A percentile compares a stretch with the other conserved stretches of the same genome.
Conservation (phyloP, 2,797 vertebrate genomes). For the Carduelis carduelis region DNA sequence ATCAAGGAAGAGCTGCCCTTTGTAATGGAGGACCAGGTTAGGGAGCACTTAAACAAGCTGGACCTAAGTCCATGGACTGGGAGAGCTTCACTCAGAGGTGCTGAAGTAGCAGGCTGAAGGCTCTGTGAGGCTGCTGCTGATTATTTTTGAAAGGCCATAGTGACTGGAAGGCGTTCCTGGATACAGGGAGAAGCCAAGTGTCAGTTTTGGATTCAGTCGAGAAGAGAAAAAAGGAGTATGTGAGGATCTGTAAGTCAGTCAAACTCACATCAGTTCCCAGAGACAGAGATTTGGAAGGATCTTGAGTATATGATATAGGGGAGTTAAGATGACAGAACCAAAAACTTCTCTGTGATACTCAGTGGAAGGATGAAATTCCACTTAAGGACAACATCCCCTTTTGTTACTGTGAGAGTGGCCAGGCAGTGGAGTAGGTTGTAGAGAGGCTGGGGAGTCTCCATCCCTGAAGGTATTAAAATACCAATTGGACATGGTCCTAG, state of each 20-base stretch:
- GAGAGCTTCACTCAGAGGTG: background rate
- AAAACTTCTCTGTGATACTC: background rate
- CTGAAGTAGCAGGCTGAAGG: background rate
- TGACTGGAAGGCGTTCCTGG: background rate
- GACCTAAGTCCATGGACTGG: background rate
- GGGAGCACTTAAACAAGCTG: background rate
- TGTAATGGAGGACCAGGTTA: too few species aligned
- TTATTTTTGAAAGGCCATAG: background rate
- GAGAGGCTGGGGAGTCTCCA: background rate
- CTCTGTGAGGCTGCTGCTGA: background rate
- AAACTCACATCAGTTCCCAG: background rate
- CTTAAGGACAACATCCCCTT: fast-evolving
- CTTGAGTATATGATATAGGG: background rate
- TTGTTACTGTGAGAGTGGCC: background rate
- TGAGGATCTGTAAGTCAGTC: background rate
- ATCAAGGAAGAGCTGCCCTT: background rate
- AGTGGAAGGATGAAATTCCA: background rate
- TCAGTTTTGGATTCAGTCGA: background rate
- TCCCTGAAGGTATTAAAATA: background rate
- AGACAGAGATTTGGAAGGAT: background rate
- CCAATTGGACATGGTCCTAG: background rate
- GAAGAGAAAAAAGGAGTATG: background rate
- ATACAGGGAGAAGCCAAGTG: background rate
- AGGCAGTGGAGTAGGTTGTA: background rate
- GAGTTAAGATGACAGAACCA: background rate